A percentile compares a stretch with the other conserved stretches of the same genome.
Evolutionary conservation across 2,888 invertebrate genomes (phyloP).

Genomic region (Prosapia bicincta): DNA sequence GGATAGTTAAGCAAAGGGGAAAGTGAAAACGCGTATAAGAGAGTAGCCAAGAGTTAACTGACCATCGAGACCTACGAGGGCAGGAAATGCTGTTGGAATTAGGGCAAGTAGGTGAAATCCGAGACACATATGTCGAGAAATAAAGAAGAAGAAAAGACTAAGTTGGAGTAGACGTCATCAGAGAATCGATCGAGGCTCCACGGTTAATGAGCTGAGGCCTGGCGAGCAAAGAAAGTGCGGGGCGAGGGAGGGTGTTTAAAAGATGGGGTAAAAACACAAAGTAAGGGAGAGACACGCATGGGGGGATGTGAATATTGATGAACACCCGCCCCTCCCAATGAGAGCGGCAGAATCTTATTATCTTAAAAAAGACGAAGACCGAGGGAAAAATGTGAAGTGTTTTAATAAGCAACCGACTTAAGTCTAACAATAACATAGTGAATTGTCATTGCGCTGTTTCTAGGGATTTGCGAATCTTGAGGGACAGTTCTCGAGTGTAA

Average conservation of each 20-base stretch:
- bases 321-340: conserved; percentile 23
- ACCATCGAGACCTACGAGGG: neutral
- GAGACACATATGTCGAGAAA: neutral
- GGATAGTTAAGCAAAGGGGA: too few relatives aligned
- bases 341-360: conserved; percentile 34
- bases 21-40: too few relatives aligned
- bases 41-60: neutral
- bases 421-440: conserved; percentile 30
- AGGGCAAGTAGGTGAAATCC: neutral
- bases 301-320: conserved; percentile 37
- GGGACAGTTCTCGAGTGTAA: neutral
- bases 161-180: conserved; percentile 5
- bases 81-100: neutral
- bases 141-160: neutral
- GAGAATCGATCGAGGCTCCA: conserved; percentile 27
- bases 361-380: conserved; percentile 33
- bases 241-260: conserved; percentile 30
- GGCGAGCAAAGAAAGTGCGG: conserved; percentile 32
- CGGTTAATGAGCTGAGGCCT: conserved; percentile 32
- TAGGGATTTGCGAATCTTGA: neutral
- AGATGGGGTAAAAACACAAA: conserved; percentile 34
- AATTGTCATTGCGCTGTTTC: conserved; percentile 18
- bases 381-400: conserved; percentile 32
- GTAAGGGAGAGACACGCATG: conserved; percentile 33
- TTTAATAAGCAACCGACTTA: conserved; percentile 31